Conservation (phyloP, 2,888 invertebrate species). For the Andrena trimmerana region DNA sequence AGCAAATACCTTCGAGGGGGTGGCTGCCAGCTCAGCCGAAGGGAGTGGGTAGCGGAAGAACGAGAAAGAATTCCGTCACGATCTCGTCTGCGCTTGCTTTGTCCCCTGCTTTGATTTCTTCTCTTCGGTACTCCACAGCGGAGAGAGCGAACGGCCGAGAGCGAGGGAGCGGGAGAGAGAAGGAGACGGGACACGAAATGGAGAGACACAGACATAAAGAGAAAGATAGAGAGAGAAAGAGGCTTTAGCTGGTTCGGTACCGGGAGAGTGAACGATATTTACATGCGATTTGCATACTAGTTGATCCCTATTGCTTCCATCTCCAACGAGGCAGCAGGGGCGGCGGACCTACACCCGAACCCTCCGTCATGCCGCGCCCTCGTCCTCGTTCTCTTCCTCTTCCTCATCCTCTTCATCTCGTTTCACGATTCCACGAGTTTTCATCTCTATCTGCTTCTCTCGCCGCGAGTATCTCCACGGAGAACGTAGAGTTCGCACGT, state of each 20-base stretch:
- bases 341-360: conserved; percentile 79
- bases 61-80: conserved; percentile 78
- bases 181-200: conserved; percentile 55
- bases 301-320: conserved; percentile 86
- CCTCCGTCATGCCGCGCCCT: conserved; percentile 76
- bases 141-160: conserved; percentile 46
- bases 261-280: conserved; percentile 85
- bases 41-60: conserved; percentile 60
- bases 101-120: conserved; percentile 84
- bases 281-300: conserved; percentile 86
- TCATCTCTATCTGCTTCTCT: conserved; percentile 66
- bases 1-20: conserved; percentile 42
- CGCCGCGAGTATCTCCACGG: conserved; percentile 42
- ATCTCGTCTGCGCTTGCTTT: conserved; percentile 81
- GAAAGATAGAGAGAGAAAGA: conserved; percentile 71
- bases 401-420: conserved; percentile 43
- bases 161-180: conserved; percentile 40
- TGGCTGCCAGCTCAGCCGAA: conserved; percentile 11
- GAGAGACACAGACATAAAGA: conserved; percentile 68
- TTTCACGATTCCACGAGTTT: conserved; percentile 68
- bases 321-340: conserved; percentile 83
- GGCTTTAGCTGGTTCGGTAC: conserved; percentile 74
- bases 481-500: conserved; percentile 65
- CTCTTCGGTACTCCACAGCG: conserved; percentile 71
- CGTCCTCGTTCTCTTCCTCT: conserved; percentile 27